Conservation (phyloP, 1,140 invertebrate genomes). For the Caenorhabditis latens region DNA sequence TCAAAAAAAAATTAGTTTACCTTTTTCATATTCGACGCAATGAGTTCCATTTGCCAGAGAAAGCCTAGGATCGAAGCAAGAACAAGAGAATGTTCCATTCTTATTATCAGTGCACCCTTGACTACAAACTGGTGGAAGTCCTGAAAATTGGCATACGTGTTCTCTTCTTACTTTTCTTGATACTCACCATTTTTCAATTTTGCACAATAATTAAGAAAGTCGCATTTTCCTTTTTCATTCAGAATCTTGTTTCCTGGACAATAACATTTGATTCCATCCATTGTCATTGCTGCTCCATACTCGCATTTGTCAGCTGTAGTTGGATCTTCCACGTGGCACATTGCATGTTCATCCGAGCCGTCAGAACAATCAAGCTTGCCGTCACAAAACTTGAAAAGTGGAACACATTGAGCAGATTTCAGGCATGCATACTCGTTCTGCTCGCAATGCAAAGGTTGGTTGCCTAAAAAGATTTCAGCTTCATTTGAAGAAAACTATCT, state of each 20-base stretch:
- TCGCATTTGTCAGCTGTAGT: conserved; percentile 11
- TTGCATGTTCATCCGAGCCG: conserved; percentile 39
- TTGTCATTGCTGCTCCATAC: conserved; percentile 45
- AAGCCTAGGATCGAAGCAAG: conserved; percentile 27
- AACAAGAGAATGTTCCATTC: conserved; percentile 21
- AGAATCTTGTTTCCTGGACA: conserved; percentile 18
- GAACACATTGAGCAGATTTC: conserved; percentile 14
- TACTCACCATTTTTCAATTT: background rate
- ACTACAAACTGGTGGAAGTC: conserved; percentile 21
- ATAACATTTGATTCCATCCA: conserved; percentile 46
- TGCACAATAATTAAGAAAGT: background rate
- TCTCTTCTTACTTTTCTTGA: background rate
- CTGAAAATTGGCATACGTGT: background rate
- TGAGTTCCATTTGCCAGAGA: conserved; percentile 32
- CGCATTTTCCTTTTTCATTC: conserved; percentile 18
- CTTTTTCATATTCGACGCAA: conserved; percentile 10
- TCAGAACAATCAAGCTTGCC: conserved; percentile 38
- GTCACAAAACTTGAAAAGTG: conserved; percentile 45
- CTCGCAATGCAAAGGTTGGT: conserved; percentile 4
- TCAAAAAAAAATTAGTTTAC: background rate
- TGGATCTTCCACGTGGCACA: conserved; percentile 17
- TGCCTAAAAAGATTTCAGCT: background rate
- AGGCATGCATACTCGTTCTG: conserved; percentile 29
- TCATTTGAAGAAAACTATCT: background rate
- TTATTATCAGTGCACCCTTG: conserved; percentile 44